Evolutionary conservation across 2,113 vertebrate species (phyloP), one percentile per base, ranked within the genome.

Genomic region (Motacilla alba): DNA sequence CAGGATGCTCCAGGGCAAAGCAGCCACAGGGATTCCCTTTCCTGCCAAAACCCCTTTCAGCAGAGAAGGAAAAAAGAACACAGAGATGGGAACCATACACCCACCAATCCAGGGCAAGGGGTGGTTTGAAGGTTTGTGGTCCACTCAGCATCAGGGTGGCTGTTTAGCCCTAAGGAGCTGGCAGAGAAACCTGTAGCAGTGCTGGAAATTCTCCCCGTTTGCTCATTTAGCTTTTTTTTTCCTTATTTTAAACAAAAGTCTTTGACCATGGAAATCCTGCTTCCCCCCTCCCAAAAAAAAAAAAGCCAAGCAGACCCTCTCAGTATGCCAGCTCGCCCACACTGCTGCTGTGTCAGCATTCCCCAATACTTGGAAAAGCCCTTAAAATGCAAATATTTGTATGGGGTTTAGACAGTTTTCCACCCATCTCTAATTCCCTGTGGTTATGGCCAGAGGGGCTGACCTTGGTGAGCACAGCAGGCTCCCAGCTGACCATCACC

Each of bases 341-440:
- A 0, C 60, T 50, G 79, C 88, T 86, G 88, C 92, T 77, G 39
- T 56, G 84, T 96, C 95, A 94, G 83, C 87, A 0, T 73, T 93
- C 78, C 66, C 62, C 82, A 81, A 35, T 86, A 88, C 79, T 70
- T 83, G 64, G 88, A 88, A 93, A 90, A 92, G 46, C 1, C 2
- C 86, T 96, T 3, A 10, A 89, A 94, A 83, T 52, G 55, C 59
- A 96, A 94, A 93, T 95, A 96, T 94, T 94, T 96, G 80, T 44
- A 52, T 5, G 13, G 47, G 8, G 10, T 89, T 82, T 31, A 84
- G 90, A 46, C 31, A 49, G 16, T 92, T 95, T 95, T 86, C 92
- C 86, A 86, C 23, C 14, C 30, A 0, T 69, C 56, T 88, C 75
- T 86, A 66, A 73, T 83, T 88, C 55, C 30, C 15, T 3, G 55